These are phyloP conservation scores for Canis aureus DNA, from an alignment of 2,113 vertebrate genomes.

Conservation along the genomic window DNA sequence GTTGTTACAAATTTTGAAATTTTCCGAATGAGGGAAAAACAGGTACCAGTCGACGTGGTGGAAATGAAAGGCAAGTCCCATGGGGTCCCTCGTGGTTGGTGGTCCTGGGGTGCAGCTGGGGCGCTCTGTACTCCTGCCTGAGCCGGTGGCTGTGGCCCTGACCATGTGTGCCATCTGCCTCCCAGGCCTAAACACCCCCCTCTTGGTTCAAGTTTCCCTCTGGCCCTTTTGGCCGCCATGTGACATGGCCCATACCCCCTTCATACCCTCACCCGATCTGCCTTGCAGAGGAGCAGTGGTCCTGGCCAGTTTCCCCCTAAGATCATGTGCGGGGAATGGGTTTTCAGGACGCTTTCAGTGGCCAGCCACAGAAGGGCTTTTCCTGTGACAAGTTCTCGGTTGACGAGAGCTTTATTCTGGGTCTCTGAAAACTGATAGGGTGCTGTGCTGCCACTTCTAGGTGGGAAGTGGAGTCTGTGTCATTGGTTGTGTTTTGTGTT, in stretches of 20 bases:
- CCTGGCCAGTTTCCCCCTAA: rapidly evolving
- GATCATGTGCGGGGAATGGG: rapidly evolving
- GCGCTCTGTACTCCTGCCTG: rapidly evolving
- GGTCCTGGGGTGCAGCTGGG: rapidly evolving
- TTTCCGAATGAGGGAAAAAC: constrained; percentile 99
- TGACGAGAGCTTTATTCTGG: too few relatives aligned
- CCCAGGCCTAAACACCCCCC: neutral
- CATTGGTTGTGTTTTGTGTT: neutral
- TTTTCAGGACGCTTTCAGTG: rapidly evolving
- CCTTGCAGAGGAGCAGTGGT: rapidly evolving
- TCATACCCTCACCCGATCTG: neutral
- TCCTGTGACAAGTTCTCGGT: rapidly evolving
- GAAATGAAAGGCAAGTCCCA: constrained; percentile 96
- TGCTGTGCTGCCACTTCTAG: neutral
- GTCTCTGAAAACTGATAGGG: rapidly evolving
- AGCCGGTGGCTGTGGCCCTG: neutral
- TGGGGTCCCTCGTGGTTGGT: rapidly evolving
- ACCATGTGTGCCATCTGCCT: rapidly evolving
- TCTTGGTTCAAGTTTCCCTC: neutral
- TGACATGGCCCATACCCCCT: rapidly evolving
- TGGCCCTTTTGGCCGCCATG: neutral
- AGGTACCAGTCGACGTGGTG: constrained; percentile 98
- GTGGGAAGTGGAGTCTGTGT: rapidly evolving
- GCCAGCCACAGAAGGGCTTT: neutral
- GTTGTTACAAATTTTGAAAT: constrained; percentile 99